phyloP scores from a whole-genome alignment of 2,888 invertebrate genomes.

The Paralinhomoeus sp. region DNA sequence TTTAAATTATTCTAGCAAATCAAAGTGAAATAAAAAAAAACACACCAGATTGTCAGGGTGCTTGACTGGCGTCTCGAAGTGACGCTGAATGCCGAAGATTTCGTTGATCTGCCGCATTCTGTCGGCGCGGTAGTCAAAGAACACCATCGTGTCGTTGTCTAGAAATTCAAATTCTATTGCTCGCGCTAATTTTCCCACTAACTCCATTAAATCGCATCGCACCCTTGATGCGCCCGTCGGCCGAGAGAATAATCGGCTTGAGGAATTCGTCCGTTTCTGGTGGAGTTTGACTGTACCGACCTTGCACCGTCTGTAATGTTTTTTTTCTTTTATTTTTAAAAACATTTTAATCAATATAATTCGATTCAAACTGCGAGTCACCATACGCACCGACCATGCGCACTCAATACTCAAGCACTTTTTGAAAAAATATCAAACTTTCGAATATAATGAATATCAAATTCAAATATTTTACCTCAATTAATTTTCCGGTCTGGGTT shows the following conservation, averaged over 20 bases:
- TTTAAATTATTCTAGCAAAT: not conserved
- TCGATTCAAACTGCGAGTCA: too few species aligned
- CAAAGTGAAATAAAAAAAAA: too few species aligned
- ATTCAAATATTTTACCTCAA: too few species aligned
- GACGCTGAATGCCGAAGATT: constrained; percentile 19
- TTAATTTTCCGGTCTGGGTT: constrained; percentile 14
- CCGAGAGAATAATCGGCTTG: constrained; percentile 27
- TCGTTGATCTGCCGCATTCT: constrained; percentile 29
- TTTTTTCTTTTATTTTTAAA: too few species aligned
- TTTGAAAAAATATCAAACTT: too few species aligned
- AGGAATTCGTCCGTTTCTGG: constrained; percentile 32
- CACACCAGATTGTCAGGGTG: constrained; percentile 10
- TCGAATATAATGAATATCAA: too few species aligned
- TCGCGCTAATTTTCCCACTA: not conserved
- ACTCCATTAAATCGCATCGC: too few species aligned
- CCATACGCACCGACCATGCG: too few species aligned
- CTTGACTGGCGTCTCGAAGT: constrained; percentile 18
- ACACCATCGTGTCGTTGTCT: constrained; percentile 30
- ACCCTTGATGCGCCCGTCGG: constrained; percentile 21
- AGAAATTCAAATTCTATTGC: not conserved
- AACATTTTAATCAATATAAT: too few species aligned
- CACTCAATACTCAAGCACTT: too few species aligned
- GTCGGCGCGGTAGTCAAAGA: constrained; percentile 31
- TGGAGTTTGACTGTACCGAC: too few species aligned
- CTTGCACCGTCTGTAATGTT: too few species aligned